A percentile compares a stretch with the other conserved stretches of the same genome.
These are phyloP conservation scores for Galeopsomyia nigrocyanea DNA, from an alignment of 2,888 invertebrate genomes.

Conservation along the genomic window DNA sequence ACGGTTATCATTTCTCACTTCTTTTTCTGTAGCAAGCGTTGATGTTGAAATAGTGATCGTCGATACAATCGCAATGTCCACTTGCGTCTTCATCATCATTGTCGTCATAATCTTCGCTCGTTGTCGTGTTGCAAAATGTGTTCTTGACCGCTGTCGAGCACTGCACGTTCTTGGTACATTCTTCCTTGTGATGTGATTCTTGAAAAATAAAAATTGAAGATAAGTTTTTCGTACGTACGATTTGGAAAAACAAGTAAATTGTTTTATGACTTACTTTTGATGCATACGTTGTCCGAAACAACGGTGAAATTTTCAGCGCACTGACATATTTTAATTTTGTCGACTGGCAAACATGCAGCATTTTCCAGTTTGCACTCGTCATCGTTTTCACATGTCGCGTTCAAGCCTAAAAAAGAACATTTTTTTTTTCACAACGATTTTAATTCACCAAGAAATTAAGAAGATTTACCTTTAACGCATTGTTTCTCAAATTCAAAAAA, in stretches of 20 bases:
- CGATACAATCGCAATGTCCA: slow-evolving; percentile 47
- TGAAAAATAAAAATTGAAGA: slow-evolving; percentile 14
- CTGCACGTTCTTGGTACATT: slow-evolving; percentile 54
- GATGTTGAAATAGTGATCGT: slow-evolving; percentile 42
- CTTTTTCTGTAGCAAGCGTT: slow-evolving; percentile 43
- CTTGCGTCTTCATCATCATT: background rate
- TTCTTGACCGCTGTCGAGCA: slow-evolving; percentile 46
- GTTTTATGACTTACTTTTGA: slow-evolving; percentile 49
- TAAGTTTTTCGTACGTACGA: background rate
- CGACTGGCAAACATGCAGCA: slow-evolving; percentile 46
- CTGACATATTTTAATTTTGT: slow-evolving; percentile 39
- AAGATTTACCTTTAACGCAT: slow-evolving; percentile 52
- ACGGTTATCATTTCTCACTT: slow-evolving; percentile 41
- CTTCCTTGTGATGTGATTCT: slow-evolving; percentile 49
- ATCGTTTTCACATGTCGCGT: slow-evolving; percentile 46
- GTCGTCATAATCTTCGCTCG: background rate
- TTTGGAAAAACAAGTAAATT: background rate
- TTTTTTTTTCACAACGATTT: too few relatives aligned
- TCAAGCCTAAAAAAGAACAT: slow-evolving; percentile 49
- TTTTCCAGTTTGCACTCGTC: slow-evolving; percentile 47
- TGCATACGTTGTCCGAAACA: slow-evolving; percentile 45
- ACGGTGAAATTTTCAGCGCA: slow-evolving; percentile 49
- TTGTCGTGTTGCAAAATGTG: slow-evolving; percentile 42
- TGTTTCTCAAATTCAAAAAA: slow-evolving; percentile 44
- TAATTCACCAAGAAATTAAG: background rate